Evolutionary conservation across 2,888 invertebrate genomes (phyloP).

Genomic region (Theretra japonica): DNA sequence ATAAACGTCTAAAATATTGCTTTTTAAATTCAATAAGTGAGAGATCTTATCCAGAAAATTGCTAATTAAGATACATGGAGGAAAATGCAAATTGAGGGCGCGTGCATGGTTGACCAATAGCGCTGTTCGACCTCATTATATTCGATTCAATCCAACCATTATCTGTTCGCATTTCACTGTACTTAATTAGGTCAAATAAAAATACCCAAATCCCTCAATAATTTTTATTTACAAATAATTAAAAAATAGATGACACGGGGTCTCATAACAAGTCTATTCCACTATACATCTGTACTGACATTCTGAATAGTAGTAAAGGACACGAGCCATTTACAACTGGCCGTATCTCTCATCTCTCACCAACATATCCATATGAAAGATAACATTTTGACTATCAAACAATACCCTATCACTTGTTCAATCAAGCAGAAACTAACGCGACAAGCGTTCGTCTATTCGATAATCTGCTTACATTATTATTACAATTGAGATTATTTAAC

Average conservation of each 20-base stretch:
- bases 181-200: not conserved
- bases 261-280: constrained; percentile 68
- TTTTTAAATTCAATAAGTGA: no score
- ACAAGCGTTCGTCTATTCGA: not conserved
- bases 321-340: not conserved
- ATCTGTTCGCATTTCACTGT: no score
- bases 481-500: constrained; percentile 1
- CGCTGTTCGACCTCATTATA: no score
- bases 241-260: constrained; percentile 66
- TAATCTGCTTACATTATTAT: not conserved
- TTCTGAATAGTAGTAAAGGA: constrained; percentile 27
- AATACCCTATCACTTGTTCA: not conserved
- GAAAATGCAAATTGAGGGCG: no score
- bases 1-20: no score
- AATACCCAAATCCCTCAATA: constrained; percentile 56
- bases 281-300: constrained; percentile 47
- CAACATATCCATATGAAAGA: no score
- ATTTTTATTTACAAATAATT: constrained; percentile 75
- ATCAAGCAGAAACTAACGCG: not conserved
- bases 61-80: no score
- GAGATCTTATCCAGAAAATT: no score
- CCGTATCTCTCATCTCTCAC: no score
- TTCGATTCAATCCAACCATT: no score
- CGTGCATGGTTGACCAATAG: no score
- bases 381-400: not conserved